phyloP scores from a whole-genome alignment of 2,113 vertebrate species.

The Austrofundulus limnaeus region DNA sequence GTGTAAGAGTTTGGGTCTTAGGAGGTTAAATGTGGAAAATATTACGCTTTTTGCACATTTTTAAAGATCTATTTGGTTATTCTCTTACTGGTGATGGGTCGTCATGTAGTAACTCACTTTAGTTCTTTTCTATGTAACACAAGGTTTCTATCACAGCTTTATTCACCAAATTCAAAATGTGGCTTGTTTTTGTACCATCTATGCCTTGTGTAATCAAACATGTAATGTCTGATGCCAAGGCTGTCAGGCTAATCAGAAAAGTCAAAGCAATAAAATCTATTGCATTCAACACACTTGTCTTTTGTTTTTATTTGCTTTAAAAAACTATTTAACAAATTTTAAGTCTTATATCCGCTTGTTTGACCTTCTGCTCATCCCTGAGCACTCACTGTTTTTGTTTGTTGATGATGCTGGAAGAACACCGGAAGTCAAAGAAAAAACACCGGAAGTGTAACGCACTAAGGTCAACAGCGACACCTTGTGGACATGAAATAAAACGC shows the following conservation, averaged over 20 bases:
- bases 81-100: constrained; percentile 56
- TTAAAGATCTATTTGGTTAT: no score
- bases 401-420: no score
- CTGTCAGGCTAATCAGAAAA: constrained; percentile 39
- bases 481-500: background rate
- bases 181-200: constrained; percentile 18
- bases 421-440: no score
- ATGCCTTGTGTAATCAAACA: constrained; percentile 20
- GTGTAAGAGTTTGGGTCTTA: no score
- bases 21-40: no score
- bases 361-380: no score
- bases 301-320: background rate
- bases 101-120: constrained; percentile 17
- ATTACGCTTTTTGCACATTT: no score
- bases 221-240: constrained; percentile 34
- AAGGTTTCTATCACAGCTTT: constrained; percentile 12
- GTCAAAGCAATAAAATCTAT: constrained; percentile 53
- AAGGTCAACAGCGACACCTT: constrained; percentile 4
- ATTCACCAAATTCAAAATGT: constrained; percentile 10
- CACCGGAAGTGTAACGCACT: no score
- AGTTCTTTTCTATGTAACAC: constrained; percentile 33
- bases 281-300: constrained; percentile 4
- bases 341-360: no score
- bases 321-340: no score
- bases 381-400: no score